Percentiles rank a stretch among this genome's conserved stretches.
phyloP scores from a whole-genome alignment of 2,797 vertebrate species.

The Poecilia gillii region DNA sequence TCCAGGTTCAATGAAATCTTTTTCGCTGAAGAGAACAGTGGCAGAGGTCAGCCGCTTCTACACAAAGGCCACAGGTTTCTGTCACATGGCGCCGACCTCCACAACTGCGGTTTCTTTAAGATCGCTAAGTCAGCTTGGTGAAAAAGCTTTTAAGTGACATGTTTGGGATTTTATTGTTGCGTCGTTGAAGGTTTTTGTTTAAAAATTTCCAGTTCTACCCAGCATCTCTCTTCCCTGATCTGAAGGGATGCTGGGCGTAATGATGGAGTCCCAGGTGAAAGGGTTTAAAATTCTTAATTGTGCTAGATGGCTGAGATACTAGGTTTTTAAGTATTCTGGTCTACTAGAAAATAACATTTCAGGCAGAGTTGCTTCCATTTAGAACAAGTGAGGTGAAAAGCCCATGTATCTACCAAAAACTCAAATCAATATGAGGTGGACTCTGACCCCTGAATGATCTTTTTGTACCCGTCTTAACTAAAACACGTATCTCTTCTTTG shows the following conservation, averaged over 20 bases:
- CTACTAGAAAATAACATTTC: neutral
- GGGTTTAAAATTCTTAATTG: slow-evolving; percentile 5
- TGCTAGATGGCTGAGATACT: slow-evolving; percentile 46
- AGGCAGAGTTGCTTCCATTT: slow-evolving; percentile 6
- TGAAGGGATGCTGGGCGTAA: neutral
- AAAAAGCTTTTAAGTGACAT: neutral
- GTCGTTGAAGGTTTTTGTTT: neutral
- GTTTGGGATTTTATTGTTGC: neutral
- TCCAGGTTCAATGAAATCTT: slow-evolving; percentile 53
- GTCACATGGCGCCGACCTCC: neutral
- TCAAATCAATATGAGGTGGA: slow-evolving; percentile 59
- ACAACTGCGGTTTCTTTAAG: slow-evolving; percentile 9
- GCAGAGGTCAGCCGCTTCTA: slow-evolving; percentile 36
- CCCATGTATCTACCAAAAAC: slow-evolving; percentile 3
- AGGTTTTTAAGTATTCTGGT: slow-evolving; percentile 1
- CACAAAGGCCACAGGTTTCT: slow-evolving; percentile 17
- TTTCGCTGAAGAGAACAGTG: slow-evolving; percentile 44
- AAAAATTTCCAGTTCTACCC: neutral
- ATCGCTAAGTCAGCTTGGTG: slow-evolving; percentile 15
- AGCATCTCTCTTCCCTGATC: neutral
- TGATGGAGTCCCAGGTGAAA: neutral
- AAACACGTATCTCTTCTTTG: slow-evolving; percentile 54
- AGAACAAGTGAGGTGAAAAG: slow-evolving; percentile 5
- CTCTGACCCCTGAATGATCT: slow-evolving; percentile 64
- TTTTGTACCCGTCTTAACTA: slow-evolving; percentile 33